Base-by-base conservation (phyloP, 1,140 invertebrate genomes). In the Mizuhopecten yessoensis region DNA sequence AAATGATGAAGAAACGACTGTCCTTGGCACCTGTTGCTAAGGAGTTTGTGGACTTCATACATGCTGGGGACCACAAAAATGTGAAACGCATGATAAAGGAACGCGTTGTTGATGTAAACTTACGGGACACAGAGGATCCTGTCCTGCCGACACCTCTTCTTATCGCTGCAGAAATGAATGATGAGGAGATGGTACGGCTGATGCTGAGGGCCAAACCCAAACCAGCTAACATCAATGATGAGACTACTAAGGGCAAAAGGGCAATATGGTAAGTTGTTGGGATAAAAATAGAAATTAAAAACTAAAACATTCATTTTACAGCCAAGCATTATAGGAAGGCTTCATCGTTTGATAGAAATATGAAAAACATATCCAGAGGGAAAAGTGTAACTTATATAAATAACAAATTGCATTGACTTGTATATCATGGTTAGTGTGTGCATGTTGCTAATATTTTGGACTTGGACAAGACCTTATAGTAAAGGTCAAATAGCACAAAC, bases 211-310 rank as follows among this genome's bases (percentile, higher is more conserved):
- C 94, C 7, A 95, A 95, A 87, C 92, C 91, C 0, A 92, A 91
- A 87, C 90, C 90, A 86, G 92, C 94, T 36, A 94, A 95, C 89
- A 93, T 95, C 2, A 96, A 96, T 89, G 92, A 94, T 88, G 95
- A 95, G 88, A 93, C 95, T 34, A 92, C 91, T 34, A 86, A 86
- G 42, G 95, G 95, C 2, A 93, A 93, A 39, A 92, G 94, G 91
- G 93, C 95, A 57, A 94, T 95, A n/a, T 95, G 95, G 95, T 95
- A 90, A 90, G 36, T 39, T 39, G 36, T 39, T 39, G 36, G 36
- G 36, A 13, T n/a, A n/a, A n/a, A 39, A 39, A 5, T 39, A 39
- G 36, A 13, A 39, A 5, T 39, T 39, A 5, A 39, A 7, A 39
- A 5, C 5, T 5, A 39, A 5, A 39, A 39, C 5, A 39, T 39